Percentiles rank a stretch among this genome's conserved stretches.
Evolutionary conservation across 2,797 vertebrate genomes (phyloP).

Genomic region (Helicolenus hilgendorfi): DNA sequence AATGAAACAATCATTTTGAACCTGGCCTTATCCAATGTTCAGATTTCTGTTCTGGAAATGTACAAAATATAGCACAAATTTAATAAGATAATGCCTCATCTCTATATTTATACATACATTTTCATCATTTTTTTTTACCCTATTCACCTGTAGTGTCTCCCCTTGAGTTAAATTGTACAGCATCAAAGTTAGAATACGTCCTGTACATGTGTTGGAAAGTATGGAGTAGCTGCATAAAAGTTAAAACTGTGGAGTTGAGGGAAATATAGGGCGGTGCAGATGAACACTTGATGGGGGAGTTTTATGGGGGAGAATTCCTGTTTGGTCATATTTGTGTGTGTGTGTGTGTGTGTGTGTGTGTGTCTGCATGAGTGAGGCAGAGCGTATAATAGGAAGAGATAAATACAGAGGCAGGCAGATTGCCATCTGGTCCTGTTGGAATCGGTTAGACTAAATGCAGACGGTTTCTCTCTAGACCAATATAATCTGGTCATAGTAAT

Average conservation of each 20-base stretch:
- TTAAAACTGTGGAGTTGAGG: neutral
- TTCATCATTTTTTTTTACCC: too few relatives aligned
- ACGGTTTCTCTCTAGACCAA: constrained; percentile 51
- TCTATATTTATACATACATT: too few relatives aligned
- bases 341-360: neutral
- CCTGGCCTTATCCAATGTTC: too few relatives aligned
- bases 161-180: too few relatives aligned
- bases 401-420: constrained; percentile 56
- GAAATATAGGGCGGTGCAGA: neutral
- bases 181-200: neutral
- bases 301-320: neutral
- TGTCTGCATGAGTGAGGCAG: constrained; percentile 38
- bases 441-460: constrained; percentile 60
- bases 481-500: constrained; percentile 46
- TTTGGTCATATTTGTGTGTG: neutral
- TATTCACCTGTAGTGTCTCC: too few relatives aligned
- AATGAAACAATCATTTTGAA: too few relatives aligned
- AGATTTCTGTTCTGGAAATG: too few relatives aligned
- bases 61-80: too few relatives aligned
- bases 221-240: neutral
- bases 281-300: neutral
- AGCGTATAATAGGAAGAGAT: constrained; percentile 55
- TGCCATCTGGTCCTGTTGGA: constrained; percentile 70
- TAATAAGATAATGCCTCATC: too few relatives aligned
- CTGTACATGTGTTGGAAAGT: neutral